Percentiles rank a stretch among this genome's conserved stretches.
These are phyloP conservation scores for Argentina silus DNA, from an alignment of 2,797 vertebrate species.

Conservation along the genomic window DNA sequence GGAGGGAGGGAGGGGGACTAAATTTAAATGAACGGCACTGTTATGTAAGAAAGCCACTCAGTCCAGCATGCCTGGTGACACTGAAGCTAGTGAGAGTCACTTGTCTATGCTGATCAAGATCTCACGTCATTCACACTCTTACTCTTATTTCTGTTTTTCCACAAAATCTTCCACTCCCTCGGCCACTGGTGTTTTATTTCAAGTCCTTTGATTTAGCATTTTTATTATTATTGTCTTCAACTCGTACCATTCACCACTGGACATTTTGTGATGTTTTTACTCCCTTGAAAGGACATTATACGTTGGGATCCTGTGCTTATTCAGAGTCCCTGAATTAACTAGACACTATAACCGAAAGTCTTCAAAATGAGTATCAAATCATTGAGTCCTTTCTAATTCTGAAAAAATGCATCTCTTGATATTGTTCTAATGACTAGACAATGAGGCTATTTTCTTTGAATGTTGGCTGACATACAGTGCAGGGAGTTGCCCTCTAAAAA, in stretches of 20 bases:
- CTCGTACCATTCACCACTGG: slow-evolving; percentile 24
- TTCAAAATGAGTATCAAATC: neutral
- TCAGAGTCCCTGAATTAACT: no score
- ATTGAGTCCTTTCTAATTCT: no score
- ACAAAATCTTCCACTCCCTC: slow-evolving; percentile 23
- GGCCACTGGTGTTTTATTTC: slow-evolving; percentile 41
- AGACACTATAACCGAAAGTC: no score
- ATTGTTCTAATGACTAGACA: neutral
- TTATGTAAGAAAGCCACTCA: slow-evolving; percentile 33
- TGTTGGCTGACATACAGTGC: slow-evolving; percentile 8
- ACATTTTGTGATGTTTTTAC: slow-evolving; percentile 28
- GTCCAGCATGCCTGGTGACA: slow-evolving; percentile 44
- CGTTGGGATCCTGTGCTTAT: neutral
- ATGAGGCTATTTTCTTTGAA: neutral
- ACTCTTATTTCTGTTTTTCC: slow-evolving; percentile 21
- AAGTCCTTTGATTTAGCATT: slow-evolving; percentile 36
- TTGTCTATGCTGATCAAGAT: slow-evolving; percentile 36
- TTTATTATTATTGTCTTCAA: slow-evolving; percentile 25
- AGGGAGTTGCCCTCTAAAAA: slow-evolving; percentile 25
- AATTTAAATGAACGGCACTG: no score
- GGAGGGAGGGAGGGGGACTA: neutral
- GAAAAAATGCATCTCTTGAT: neutral
- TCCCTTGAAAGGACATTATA: slow-evolving; percentile 3
- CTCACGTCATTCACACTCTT: slow-evolving; percentile 51
- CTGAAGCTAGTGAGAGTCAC: slow-evolving; percentile 43